A percentile compares a stretch with the other conserved stretches of the same genome.
These are phyloP conservation scores for Marasmarcha lunaedactyla DNA, from an alignment of 2,888 invertebrate species.

Conservation along the genomic window DNA sequence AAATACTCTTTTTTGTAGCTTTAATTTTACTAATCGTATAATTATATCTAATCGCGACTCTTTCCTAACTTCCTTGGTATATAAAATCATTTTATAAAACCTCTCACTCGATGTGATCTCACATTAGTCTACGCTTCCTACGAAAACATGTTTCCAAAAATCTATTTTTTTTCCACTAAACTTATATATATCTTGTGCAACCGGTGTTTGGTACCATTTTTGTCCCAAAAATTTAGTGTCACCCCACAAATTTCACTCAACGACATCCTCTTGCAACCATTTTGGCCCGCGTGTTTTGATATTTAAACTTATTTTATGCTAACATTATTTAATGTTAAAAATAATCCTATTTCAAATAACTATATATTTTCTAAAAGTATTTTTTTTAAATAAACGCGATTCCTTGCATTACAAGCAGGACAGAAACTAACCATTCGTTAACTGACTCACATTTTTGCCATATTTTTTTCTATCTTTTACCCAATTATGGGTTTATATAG, in stretches of 20 bases:
- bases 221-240: neutral
- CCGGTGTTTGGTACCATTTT: constrained; percentile 39
- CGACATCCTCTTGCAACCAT: constrained; percentile 35
- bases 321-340: constrained; percentile 16
- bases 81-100: constrained; percentile 48
- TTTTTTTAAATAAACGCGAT: constrained; percentile 30
- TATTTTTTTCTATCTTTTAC: constrained; percentile 14
- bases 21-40: constrained; percentile 24
- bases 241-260: constrained; percentile 13
- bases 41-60: constrained; percentile 17
- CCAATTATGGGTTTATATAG: constrained; percentile 7
- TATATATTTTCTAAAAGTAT: constrained; percentile 51
- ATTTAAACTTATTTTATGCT: constrained; percentile 24
- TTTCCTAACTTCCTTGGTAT: constrained; percentile 31
- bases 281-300: constrained; percentile 61
- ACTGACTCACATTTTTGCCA: constrained; percentile 55
- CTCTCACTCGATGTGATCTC: constrained; percentile 46
- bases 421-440: constrained; percentile 35
- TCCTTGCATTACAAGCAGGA: constrained; percentile 50
- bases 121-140: constrained; percentile 36
- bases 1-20: constrained; percentile 23
- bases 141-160: constrained; percentile 67
- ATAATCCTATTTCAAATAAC: constrained; percentile 21
- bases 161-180: constrained; percentile 54
- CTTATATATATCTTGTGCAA: constrained; percentile 51